Evolutionary conservation across 2,797 vertebrate genomes (phyloP).

Genomic region (Anas bahamensis): DNA sequence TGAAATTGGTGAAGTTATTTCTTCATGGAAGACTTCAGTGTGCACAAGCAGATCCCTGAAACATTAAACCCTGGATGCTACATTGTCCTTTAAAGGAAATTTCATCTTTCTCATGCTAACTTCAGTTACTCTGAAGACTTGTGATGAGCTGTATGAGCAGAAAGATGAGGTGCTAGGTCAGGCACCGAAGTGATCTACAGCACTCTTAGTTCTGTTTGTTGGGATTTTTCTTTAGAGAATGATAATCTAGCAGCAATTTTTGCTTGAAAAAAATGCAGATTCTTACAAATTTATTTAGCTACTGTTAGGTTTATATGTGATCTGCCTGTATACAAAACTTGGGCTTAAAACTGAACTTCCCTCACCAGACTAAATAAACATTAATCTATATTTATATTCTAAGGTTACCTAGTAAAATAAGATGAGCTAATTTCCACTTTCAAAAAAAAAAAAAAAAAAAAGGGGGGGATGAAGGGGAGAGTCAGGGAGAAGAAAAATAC

Average conservation of each 20-base stretch:
- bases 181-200: background rate
- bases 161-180: background rate
- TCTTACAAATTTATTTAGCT: background rate
- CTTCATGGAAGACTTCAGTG: background rate
- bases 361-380: background rate
- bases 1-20: background rate
- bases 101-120: background rate
- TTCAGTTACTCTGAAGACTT: background rate
- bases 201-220: background rate
- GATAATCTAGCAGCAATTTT: background rate
- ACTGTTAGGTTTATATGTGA: background rate
- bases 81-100: background rate
- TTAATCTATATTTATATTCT: background rate
- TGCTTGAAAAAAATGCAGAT: background rate
- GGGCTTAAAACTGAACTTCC: background rate
- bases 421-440: background rate
- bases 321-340: background rate
- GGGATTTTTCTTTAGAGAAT: background rate
- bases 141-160: background rate
- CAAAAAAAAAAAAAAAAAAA: no score
- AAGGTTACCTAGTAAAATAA: background rate
- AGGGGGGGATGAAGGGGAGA: no score
- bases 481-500: background rate
- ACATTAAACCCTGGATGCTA: background rate
- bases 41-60: background rate